phyloP scores from a whole-genome alignment of 2,888 invertebrate genomes.

The Ophion slaviceki region DNA sequence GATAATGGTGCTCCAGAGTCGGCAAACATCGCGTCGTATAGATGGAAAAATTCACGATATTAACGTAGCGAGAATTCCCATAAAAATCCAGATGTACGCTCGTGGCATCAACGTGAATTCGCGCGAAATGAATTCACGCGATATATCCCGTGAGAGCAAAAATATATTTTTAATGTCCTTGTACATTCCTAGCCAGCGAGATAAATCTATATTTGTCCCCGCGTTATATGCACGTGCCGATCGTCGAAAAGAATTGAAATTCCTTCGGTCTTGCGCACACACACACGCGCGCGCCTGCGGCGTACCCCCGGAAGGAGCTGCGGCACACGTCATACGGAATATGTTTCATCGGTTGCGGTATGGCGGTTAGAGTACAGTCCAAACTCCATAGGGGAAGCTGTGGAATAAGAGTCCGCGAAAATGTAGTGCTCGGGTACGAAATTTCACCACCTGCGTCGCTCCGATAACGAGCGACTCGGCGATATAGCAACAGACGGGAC shows the following conservation, averaged over 20 bases:
- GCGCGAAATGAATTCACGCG: background rate
- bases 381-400: background rate
- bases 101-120: background rate
- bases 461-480: background rate
- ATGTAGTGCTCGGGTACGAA: background rate
- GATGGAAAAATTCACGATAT: background rate
- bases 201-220: background rate
- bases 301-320: background rate
- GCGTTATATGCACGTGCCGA: background rate
- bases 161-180: background rate
- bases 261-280: background rate
- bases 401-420: background rate
- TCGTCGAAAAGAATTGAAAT: background rate
- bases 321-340: background rate
- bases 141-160: background rate
- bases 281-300: background rate
- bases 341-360: background rate
- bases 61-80: background rate
- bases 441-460: background rate
- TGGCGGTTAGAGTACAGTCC: background rate
- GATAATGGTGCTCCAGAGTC: background rate
- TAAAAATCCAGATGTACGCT: background rate
- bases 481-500: too few relatives aligned
- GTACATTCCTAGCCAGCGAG: background rate
- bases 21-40: background rate